Conservation (phyloP, 2,888 invertebrate species). For the Linyphia triangularis region DNA sequence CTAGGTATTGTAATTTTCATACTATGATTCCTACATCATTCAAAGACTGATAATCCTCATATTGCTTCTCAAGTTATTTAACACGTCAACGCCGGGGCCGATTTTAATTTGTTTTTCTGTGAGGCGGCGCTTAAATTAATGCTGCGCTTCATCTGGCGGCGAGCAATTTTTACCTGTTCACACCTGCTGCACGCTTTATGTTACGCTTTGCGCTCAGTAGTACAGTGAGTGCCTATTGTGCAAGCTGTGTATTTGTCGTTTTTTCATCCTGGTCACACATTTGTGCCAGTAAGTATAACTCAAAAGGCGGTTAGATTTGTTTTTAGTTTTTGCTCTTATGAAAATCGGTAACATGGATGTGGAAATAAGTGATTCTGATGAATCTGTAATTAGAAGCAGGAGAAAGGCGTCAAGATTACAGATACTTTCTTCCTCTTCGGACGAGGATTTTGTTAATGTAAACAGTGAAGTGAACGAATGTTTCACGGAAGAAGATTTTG, state of each 20-base stretch:
- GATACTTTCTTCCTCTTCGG: conserved; percentile 36
- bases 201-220: conserved; percentile 12
- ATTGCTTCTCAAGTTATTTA: too few relatives aligned
- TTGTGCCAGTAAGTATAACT: conserved; percentile 12
- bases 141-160: too few relatives aligned
- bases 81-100: too few relatives aligned
- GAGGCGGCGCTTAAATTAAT: conserved; percentile 18
- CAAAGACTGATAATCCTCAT: too few relatives aligned
- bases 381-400: conserved; percentile 40
- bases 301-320: conserved; percentile 5
- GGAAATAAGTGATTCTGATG: conserved; percentile 32
- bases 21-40: too few relatives aligned
- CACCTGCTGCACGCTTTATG: not conserved
- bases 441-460: conserved; percentile 40
- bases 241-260: conserved; percentile 9
- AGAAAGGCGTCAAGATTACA: conserved; percentile 27
- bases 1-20: too few relatives aligned
- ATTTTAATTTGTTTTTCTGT: too few relatives aligned
- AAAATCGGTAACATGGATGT: conserved; percentile 25
- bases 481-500: conserved; percentile 42
- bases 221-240: conserved; percentile 7
- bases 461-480: conserved; percentile 33
- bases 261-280: conserved; percentile 6
- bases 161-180: too few relatives aligned
- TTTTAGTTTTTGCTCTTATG: conserved; percentile 35